Base-by-base conservation (phyloP, 2,888 invertebrate species). In the Brachyptera risi region DNA sequence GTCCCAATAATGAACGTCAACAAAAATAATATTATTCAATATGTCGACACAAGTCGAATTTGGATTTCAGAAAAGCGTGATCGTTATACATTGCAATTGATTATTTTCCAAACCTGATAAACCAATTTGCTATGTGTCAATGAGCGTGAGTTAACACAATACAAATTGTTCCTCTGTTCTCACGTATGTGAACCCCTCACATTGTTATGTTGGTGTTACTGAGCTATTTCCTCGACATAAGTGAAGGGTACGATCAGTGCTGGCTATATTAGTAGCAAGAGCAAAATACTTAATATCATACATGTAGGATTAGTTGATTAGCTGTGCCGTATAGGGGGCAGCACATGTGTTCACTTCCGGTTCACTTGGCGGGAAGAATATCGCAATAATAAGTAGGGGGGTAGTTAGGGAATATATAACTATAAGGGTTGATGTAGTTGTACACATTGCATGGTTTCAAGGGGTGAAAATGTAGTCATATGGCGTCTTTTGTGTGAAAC, bases 361-460 rank as follows among this genome's bases (percentile, higher is more conserved):
- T 73, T 73, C 75, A 74, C 73, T 75, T 72, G 69, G 65, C 72
- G 68, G 69, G 69, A 76, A 76, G 75, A 76, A 76, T 76, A 73
- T 70, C 69, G 64, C 68, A 47, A 69, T 74, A 75, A 74, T 74
- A 74, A 73, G 71, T 71, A 69, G 67, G 73, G 71, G 72, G 73
- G 69, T 73, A 72, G 73, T 70, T 73, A 72, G 73, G 74, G 35
- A 35, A 17, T 35, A 54, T 35, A 54, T 35, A 54, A 54, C 54
- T 31, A 35, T 17, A 54, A 54, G 54, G 54, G 54, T 54, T 35
- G 31, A 15, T n/a, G n/a, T 13, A n/a, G 27, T 24, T 51, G 35
- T 23, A 15, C 24, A 24, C 21, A 44, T 17, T 31, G 19, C 31
- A n/a, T 54, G 54, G 21, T 54, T 54, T 35, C 35, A 54, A 54